Base-by-base conservation (phyloP, 2,797 vertebrate genomes). In the Alexandromys oeconomus region DNA sequence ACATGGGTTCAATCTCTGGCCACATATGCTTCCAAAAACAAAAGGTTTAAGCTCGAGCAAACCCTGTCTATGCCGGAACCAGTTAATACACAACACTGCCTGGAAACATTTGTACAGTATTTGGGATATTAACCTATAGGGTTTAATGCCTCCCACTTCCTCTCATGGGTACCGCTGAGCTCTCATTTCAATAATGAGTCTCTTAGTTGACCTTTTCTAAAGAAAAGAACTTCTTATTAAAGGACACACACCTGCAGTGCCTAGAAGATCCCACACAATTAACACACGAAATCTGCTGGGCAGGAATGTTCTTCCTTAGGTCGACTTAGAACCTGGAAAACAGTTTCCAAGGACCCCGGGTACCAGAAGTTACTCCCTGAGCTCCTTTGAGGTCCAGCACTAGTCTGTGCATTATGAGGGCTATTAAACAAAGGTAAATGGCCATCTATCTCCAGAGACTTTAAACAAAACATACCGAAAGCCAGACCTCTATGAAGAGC, bases 1-100 rank as follows among this genome's bases (percentile, higher is more conserved):
- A 92, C 96, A 78, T 96, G 95, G 96, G 89, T 94, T 95, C 93
- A 91, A 96, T 97, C 95, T 97, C 74, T 74, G 92, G 93, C 54
- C 79, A 94, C 82, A 77, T 57, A 69, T 69, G 61, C 92, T 93
- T 92, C 74, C 77, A 86, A 87, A 93, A 96, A 93, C 84, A 92
- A 95, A 97, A 97, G 80, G 19, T 92, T 97, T 92, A 92, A 87
- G n/a, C 89, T 96, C 95, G 91, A 91, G 80, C 76, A 93, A 96
- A 94, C 79, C 65, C 79, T 92, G 90, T 92, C 51, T 69, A 86
- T 88, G 67, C 95, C 87, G 89, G 95, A 96, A 63, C 67, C n/a
- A 79, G 89, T 78, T 92, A 96, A 63, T 43, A 86, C 48, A 48
- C 40, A 74, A 63, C 51, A 40, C 69, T 43, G 69, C 77, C 84